A percentile compares a stretch with the other conserved stretches of the same genome.
phyloP scores from a whole-genome alignment of 2,113 vertebrate species.

The Chloropsis cyanopogon region DNA sequence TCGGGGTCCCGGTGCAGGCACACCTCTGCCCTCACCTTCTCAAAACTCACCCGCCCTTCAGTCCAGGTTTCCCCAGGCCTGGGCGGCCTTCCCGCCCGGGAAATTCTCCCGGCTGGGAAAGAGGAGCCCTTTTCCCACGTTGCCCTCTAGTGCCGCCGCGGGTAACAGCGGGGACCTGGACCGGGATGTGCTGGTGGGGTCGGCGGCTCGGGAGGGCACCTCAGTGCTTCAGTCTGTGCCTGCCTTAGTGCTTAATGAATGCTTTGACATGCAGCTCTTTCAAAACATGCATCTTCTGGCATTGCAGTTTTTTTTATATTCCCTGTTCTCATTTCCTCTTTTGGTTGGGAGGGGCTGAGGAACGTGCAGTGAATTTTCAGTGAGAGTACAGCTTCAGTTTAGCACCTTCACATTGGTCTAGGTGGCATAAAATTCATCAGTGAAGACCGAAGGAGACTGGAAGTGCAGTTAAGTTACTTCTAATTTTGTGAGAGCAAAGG shows the following conservation, averaged over 20 bases:
- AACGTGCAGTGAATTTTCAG: background rate
- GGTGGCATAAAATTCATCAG: background rate
- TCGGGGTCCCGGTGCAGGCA: background rate
- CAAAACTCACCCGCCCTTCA: background rate
- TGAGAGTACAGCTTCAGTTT: background rate
- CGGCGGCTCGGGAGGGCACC: rapidly evolving
- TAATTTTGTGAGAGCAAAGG: background rate
- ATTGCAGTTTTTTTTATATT: background rate
- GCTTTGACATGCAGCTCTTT: background rate
- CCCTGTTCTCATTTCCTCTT: background rate
- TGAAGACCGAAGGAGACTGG: background rate
- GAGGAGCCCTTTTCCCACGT: background rate
- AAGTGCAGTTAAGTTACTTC: background rate
- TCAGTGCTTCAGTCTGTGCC: background rate
- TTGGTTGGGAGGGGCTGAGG: background rate
- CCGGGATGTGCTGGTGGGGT: background rate
- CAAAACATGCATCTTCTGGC: background rate
- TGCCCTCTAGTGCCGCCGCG: slow-evolving; percentile 49
- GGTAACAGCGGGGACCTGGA: background rate
- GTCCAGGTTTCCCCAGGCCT: background rate
- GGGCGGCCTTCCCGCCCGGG: background rate
- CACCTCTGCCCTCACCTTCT: background rate
- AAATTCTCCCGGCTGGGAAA: background rate
- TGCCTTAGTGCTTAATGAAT: background rate
- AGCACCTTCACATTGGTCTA: background rate